A percentile compares a stretch with the other conserved stretches of the same genome.
Evolutionary conservation across 2,888 invertebrate genomes (phyloP).

Genomic region (Imbricaverruca yamaguchii): DNA sequence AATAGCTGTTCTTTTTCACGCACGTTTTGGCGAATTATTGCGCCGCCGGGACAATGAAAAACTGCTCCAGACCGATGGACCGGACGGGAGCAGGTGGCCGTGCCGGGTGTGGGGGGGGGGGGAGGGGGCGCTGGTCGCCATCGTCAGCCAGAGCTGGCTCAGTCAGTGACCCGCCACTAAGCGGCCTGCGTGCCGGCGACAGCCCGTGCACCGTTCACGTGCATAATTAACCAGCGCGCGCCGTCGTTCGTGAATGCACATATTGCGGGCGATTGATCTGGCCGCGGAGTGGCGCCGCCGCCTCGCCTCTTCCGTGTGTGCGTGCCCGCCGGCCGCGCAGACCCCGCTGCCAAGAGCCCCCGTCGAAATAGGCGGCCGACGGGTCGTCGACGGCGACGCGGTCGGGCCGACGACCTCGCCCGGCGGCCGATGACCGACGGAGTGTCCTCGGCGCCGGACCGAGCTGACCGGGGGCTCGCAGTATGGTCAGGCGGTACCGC

Average conservation of each 20-base stretch:
- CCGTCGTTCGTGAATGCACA: neutral
- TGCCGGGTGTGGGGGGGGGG: too few relatives aligned
- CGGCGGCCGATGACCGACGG: constrained; percentile 13
- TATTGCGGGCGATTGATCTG: neutral
- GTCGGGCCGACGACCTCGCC: constrained; percentile 2
- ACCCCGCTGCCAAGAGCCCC: neutral
- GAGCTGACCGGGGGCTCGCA: too few relatives aligned
- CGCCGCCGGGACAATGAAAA: too few relatives aligned
- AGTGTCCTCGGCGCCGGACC: neutral
- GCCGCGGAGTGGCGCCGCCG: neutral
- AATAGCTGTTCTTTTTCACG: too few relatives aligned
- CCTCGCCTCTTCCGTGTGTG: neutral
- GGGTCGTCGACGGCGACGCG: neutral
- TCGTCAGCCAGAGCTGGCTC: too few relatives aligned
- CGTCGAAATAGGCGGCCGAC: constrained; percentile 10
- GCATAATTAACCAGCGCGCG: neutral
- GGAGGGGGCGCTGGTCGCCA: too few relatives aligned
- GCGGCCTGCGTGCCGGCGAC: neutral
- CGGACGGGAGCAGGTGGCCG: too few relatives aligned
- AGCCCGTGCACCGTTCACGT: neutral
- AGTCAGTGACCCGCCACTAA: too few relatives aligned
- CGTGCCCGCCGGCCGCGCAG: neutral
- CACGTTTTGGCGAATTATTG: too few relatives aligned
- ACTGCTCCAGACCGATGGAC: too few relatives aligned
- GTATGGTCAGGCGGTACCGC: too few relatives aligned